These are phyloP conservation scores for Alviniconcha marisindica DNA, from an alignment of 1,140 invertebrate genomes.

Conservation along the genomic window DNA sequence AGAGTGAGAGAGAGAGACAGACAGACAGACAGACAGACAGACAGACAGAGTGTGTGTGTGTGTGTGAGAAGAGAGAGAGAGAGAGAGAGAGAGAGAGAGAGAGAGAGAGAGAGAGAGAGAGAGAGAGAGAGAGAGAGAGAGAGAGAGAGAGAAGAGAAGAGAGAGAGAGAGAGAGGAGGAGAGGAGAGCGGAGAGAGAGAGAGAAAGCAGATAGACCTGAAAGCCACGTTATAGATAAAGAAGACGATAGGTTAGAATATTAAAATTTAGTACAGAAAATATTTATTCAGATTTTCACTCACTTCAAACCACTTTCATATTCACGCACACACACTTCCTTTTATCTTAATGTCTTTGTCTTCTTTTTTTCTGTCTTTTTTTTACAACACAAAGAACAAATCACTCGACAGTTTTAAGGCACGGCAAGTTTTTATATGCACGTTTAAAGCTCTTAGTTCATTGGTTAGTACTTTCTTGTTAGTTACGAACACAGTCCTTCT, in stretches of 20 bases:
- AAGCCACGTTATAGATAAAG: background rate
- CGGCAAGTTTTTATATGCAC: slow-evolving; percentile 26
- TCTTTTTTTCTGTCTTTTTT: too few relatives aligned
- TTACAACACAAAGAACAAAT: background rate
- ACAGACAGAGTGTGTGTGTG: background rate
- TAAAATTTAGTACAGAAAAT: too few relatives aligned
- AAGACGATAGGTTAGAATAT: background rate
- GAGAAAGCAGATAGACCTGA: background rate
- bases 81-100: background rate
- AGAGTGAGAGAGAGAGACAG: background rate
- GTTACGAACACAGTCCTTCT: background rate
- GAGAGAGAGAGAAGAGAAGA: background rate
- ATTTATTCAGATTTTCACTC: too few relatives aligned
- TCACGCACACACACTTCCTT: background rate
- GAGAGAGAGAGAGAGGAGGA: background rate
- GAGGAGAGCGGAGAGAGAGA: background rate
- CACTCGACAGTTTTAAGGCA: background rate
- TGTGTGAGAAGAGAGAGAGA: background rate
- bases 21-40: background rate
- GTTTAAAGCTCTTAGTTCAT: background rate
- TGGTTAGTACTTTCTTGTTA: background rate
- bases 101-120: background rate
- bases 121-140: background rate
- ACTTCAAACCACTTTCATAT: background rate
- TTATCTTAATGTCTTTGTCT: background rate